Conservation (phyloP, 1,140 invertebrate genomes). For the Leptopilina clavipes region DNA sequence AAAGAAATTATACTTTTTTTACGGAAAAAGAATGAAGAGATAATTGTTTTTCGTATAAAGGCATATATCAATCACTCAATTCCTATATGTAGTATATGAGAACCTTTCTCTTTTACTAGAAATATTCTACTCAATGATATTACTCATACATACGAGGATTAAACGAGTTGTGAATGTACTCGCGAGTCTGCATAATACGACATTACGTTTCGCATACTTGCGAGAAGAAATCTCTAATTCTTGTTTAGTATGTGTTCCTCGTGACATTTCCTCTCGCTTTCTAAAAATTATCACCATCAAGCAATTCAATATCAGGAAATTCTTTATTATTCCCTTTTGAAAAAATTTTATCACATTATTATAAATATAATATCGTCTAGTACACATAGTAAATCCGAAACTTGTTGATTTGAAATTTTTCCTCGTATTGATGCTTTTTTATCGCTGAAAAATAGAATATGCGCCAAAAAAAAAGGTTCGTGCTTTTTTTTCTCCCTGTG, state of each 20-base stretch:
- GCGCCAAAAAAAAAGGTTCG: no score
- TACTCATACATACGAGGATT: neutral
- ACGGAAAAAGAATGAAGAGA: neutral
- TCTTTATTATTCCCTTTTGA: no score
- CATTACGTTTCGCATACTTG: conserved; percentile 25
- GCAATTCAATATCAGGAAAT: neutral
- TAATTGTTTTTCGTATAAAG: neutral
- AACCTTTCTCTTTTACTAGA: conserved; percentile 31
- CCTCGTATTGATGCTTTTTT: no score
- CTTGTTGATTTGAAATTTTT: no score
- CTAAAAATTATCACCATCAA: neutral
- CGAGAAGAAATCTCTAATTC: conserved; percentile 33
- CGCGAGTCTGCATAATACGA: conserved; percentile 24
- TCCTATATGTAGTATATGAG: neutral
- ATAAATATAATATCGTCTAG: no score
- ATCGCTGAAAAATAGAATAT: no score
- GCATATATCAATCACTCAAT: neutral
- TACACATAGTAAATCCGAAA: no score
- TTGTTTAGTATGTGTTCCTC: conserved; percentile 11
- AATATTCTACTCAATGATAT: conserved; percentile 10
- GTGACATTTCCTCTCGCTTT: conserved; percentile 23
- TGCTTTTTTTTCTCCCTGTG: neutral
- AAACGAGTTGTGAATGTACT: conserved; percentile 3
- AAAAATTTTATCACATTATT: no score
- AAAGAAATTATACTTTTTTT: neutral